Conservation (phyloP, 2,888 invertebrate genomes). For the Saturnia pavonia region DNA sequence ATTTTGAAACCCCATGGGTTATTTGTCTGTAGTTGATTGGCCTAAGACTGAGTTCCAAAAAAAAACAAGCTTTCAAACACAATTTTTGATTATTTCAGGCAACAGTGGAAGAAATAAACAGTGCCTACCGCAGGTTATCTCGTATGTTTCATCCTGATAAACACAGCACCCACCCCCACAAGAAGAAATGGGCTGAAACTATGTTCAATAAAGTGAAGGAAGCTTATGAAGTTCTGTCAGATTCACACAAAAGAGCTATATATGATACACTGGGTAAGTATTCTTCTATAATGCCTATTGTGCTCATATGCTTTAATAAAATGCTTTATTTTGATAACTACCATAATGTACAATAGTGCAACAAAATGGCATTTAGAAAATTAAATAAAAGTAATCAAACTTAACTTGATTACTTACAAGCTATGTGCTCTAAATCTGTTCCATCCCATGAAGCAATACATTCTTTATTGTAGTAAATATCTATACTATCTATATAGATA, state of each 20-base stretch:
- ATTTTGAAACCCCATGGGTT: too few species aligned
- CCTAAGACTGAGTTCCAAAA: background rate
- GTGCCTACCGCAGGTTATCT: conserved; percentile 95
- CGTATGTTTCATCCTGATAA: conserved; percentile 98
- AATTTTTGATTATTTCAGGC: conserved; percentile 83
- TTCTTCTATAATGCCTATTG: background rate
- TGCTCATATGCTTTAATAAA: too few species aligned
- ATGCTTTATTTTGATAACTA: too few species aligned
- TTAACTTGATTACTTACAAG: too few species aligned
- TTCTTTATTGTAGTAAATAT: too few species aligned
- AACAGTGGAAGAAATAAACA: conserved; percentile 93
- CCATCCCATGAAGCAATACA: too few species aligned
- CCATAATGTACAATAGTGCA: too few species aligned
- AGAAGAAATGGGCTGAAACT: conserved; percentile 94
- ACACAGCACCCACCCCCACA: conserved; percentile 89
- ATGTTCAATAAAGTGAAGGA: conserved; percentile 96
- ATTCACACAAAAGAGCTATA: conserved; percentile 96
- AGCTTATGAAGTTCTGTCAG: conserved; percentile 97
- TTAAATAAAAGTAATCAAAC: too few species aligned
- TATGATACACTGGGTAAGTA: conserved; percentile 88
- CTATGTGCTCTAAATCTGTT: too few species aligned
- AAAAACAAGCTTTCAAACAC: background rate
- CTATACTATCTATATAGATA: too few species aligned
- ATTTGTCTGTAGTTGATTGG: background rate
- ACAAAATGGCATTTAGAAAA: too few species aligned